phyloP scores from a whole-genome alignment of 2,888 invertebrate genomes.

The Phragmatobia fuliginosa region DNA sequence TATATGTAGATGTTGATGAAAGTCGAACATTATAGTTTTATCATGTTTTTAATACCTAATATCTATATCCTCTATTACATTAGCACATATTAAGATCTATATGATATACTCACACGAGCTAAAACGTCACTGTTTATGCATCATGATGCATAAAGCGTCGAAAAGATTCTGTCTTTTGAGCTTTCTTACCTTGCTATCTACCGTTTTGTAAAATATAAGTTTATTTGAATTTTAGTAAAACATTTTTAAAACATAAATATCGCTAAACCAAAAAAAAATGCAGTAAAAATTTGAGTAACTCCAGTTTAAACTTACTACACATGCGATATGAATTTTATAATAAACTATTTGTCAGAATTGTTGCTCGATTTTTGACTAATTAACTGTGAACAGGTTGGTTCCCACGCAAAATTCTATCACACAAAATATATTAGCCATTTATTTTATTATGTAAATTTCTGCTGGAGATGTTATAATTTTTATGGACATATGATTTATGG shows the following conservation, averaged over 20 bases:
- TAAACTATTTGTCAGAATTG: slow-evolving; percentile 50
- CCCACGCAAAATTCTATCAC: slow-evolving; percentile 42
- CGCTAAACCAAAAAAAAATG: neutral
- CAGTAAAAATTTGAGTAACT: neutral
- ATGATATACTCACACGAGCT: neutral
- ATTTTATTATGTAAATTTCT: slow-evolving; percentile 43
- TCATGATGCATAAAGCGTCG: neutral
- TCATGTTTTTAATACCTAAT: neutral
- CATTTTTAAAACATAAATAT: neutral
- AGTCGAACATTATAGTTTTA: neutral
- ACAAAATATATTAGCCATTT: slow-evolving; percentile 44
- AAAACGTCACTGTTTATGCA: neutral
- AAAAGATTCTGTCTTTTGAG: neutral
- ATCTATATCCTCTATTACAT: neutral
- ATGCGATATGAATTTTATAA: slow-evolving; percentile 17
- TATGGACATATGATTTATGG: slow-evolving; percentile 44
- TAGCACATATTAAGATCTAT: neutral
- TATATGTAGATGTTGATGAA: neutral
- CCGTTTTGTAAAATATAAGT: neutral
- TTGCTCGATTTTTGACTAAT: slow-evolving; percentile 47
- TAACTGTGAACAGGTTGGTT: slow-evolving; percentile 44
- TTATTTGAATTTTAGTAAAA: neutral
- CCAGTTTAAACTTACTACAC: slow-evolving; percentile 8
- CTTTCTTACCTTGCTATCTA: neutral
- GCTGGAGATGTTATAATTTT: slow-evolving; percentile 35